These are phyloP conservation scores for Synergus laeviventris DNA, from an alignment of 2,888 invertebrate genomes.

Conservation along the genomic window DNA sequence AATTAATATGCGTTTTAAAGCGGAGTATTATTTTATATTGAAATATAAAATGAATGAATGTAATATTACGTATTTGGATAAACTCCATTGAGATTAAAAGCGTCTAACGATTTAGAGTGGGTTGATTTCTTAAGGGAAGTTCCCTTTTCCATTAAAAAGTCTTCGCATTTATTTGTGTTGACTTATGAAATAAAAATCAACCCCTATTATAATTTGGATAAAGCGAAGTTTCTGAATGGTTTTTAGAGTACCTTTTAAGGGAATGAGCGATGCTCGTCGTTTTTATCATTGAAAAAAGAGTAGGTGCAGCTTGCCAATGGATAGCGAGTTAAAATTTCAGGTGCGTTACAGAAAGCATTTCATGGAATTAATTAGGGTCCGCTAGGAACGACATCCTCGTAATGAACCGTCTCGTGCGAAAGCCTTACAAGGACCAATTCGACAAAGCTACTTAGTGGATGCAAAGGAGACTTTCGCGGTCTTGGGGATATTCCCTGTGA, in stretches of 20 bases:
- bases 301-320: background rate
- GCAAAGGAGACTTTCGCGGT: constrained; percentile 47
- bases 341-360: constrained; percentile 22
- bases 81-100: background rate
- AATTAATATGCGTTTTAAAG: too few relatives aligned
- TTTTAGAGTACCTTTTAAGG: background rate
- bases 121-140: background rate
- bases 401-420: constrained; percentile 23
- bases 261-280: background rate
- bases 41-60: too few relatives aligned
- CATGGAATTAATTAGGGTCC: constrained; percentile 26
- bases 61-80: background rate
- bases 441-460: constrained; percentile 51
- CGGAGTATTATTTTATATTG: too few relatives aligned
- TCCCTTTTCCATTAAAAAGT: background rate
- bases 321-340: constrained; percentile 7
- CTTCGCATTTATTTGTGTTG: background rate
- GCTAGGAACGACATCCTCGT: constrained; percentile 13
- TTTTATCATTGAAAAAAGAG: background rate
- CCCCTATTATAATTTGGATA: background rate
- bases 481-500: constrained; percentile 38
- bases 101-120: too few relatives aligned
- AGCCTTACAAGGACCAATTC: constrained; percentile 44
- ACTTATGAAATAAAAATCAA: background rate
- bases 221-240: constrained; percentile 10